Conservation (phyloP, 2,797 vertebrate genomes). For the Chelon auratus region DNA sequence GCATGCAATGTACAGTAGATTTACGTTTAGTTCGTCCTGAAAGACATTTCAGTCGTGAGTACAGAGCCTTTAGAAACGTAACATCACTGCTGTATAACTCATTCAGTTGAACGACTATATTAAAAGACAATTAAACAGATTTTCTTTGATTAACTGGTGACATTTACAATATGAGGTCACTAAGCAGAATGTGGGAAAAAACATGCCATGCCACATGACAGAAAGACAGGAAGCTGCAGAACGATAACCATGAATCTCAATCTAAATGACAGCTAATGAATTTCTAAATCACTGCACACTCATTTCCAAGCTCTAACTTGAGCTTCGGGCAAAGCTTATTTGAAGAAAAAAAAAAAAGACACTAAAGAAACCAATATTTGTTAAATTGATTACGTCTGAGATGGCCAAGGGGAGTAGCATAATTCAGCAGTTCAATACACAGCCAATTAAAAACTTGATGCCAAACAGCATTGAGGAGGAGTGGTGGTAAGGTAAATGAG, state of each 20-base stretch:
- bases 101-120: constrained; percentile 20
- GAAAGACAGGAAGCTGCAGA: constrained; percentile 56
- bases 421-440: constrained; percentile 48
- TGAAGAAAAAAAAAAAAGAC: neutral
- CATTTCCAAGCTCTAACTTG: constrained; percentile 73
- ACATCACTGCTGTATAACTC: constrained; percentile 12
- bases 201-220: constrained; percentile 75
- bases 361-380: constrained; percentile 17
- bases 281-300: constrained; percentile 82
- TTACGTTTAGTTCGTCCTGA: constrained; percentile 9
- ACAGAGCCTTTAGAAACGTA: constrained; percentile 39
- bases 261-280: constrained; percentile 72
- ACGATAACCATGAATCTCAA: constrained; percentile 66
- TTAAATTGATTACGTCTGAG: constrained; percentile 19
- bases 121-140: constrained; percentile 6
- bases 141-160: constrained; percentile 40
- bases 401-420: constrained; percentile 28
- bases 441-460: constrained; percentile 57
- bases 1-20: constrained; percentile 1
- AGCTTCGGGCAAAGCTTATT: constrained; percentile 14
- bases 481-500: constrained; percentile 76
- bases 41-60: constrained; percentile 24
- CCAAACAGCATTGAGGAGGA: constrained; percentile 46
- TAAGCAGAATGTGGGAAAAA: constrained; percentile 53
- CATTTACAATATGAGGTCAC: constrained; percentile 49